Evolutionary conservation across 2,797 vertebrate genomes (phyloP), one percentile per base, ranked within the genome.

Genomic region (Columba guinea): DNA sequence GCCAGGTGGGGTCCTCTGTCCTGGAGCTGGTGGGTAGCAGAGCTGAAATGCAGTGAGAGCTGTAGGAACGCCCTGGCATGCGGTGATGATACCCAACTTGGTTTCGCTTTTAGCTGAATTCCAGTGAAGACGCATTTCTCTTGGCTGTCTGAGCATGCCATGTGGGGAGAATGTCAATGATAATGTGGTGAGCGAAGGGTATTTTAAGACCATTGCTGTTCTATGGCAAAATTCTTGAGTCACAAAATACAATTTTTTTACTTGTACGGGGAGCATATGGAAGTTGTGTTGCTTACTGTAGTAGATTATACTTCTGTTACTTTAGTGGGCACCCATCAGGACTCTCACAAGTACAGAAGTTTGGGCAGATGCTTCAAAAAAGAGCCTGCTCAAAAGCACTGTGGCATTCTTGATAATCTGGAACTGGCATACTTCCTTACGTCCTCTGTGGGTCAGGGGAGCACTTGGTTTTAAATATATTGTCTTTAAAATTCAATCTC

Each of bases 91-190:
- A 30, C 67, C 86, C 78, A 91, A 93, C 88, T 89, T 95, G 98
- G 98, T 98, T 98, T 98, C 97, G 96, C 98, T 96, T 97, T 84
- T 96, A 89, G 52, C 98, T 97, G 98, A 98, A 90, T 94, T 91
- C 93, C 95, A 87, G 77, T 97, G 98, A 98, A 95, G 98, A 98
- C 92, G 1, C 76, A 59, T 94, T 93, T 98, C 98, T 98, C 98
- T 98, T 98, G 98, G 98, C 98, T 98, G 98, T 98, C 98, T 98
- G 98, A 98, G 98, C 97, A 30, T 97, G 97, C 95, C 14, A 13
- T 93, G 78, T 30, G 46, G 74, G 76, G 60, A 83, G 32, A 65
- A 71, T 49, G 77, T 78, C 56, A 64, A 30, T 32, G 46, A 18
- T 62, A 77, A 24, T 35, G 13, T 88, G 46, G 16, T 55, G 65